phyloP scores from a whole-genome alignment of 2,113 vertebrate species.

The Dendrocopos noguchii region DNA sequence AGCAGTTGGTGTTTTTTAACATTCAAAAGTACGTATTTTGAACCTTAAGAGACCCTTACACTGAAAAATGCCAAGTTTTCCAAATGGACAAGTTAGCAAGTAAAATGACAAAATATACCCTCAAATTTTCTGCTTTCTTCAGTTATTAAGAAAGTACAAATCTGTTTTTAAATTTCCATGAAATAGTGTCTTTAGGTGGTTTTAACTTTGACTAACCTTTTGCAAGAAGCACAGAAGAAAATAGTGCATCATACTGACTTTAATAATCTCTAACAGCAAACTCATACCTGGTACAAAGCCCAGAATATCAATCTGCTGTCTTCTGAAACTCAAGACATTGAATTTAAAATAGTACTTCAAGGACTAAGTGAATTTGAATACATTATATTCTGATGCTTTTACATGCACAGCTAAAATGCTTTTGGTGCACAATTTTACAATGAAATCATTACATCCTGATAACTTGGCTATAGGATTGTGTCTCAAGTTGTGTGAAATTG shows the following conservation, averaged over 20 bases:
- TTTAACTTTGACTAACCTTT: not conserved
- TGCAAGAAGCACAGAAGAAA: not conserved
- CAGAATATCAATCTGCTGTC: not conserved
- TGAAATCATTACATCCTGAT: not conserved
- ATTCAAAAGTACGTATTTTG: not conserved
- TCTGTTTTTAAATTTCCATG: not conserved
- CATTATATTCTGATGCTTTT: conserved; percentile 14
- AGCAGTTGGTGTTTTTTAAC: not conserved
- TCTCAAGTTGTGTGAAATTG: not conserved
- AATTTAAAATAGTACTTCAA: not conserved
- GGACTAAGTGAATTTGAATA: not conserved
- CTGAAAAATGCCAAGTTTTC: not conserved
- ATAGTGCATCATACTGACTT: not conserved
- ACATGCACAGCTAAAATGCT: conserved; percentile 26
- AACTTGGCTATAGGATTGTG: not conserved
- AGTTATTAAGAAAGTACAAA: not conserved
- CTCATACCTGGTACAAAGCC: not conserved
- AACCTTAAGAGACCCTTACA: not conserved
- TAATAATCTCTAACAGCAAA: not conserved
- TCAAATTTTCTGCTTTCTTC: not conserved
- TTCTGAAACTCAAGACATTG: not conserved
- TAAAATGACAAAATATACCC: not conserved
- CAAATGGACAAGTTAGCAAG: not conserved
- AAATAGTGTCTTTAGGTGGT: not conserved
- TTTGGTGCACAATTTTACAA: not conserved